phyloP scores from a whole-genome alignment of 2,888 invertebrate species.

The Labia minor region DNA sequence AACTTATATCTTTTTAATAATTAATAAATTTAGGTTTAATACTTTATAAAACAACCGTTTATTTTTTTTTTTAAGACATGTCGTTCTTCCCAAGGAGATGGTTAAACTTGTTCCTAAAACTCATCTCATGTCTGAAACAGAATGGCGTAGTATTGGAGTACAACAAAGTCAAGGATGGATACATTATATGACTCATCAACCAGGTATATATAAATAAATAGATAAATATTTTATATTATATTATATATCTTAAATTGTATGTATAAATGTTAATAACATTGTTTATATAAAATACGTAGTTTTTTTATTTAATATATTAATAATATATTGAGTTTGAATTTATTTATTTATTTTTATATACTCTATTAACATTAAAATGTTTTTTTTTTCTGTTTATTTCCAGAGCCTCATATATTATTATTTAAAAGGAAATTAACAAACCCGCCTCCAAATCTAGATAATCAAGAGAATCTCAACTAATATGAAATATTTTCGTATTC shows the following conservation, averaged over 20 bases:
- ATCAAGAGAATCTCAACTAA: not conserved
- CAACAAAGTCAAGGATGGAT: slow-evolving; percentile 96
- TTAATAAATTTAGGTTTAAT: too few species aligned
- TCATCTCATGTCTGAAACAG: slow-evolving; percentile 84
- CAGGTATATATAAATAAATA: too few species aligned
- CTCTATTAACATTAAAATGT: too few species aligned
- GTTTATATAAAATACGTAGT: not conserved
- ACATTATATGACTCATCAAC: slow-evolving; percentile 92
- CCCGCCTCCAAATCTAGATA: slow-evolving; percentile 34
- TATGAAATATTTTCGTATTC: too few species aligned
- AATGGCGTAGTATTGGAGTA: slow-evolving; percentile 90
- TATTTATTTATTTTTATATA: too few species aligned
- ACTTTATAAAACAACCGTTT: too few species aligned
- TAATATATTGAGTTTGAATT: too few species aligned
- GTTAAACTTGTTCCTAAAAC: slow-evolving; percentile 82
- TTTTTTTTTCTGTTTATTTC: slow-evolving; percentile 32
- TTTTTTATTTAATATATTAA: too few species aligned
- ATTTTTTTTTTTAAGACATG: slow-evolving; percentile 58
- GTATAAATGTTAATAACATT: not conserved
- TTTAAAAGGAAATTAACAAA: slow-evolving; percentile 63
- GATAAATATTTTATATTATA: too few species aligned
- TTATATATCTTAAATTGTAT: not conserved
- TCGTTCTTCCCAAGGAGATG: slow-evolving; percentile 85
- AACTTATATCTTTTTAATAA: too few species aligned
- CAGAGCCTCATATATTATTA: slow-evolving; percentile 83